phyloP scores from a whole-genome alignment of 2,888 invertebrate species.

The Tryphoninae sp. region DNA sequence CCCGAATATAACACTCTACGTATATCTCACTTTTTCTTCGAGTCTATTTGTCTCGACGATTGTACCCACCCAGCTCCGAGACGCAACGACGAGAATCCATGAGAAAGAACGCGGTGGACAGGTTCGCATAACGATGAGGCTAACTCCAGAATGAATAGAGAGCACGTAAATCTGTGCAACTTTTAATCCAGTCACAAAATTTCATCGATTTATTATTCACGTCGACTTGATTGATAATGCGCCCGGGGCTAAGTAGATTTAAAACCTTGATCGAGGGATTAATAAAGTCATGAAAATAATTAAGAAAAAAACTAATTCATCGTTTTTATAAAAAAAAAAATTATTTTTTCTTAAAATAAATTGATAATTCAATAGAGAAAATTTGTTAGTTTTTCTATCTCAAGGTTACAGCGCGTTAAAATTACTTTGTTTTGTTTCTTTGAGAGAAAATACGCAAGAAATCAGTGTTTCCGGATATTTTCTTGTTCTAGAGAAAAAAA shows the following conservation, averaged over 20 bases:
- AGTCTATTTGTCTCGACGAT: constrained; percentile 1
- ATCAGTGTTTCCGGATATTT: not conserved
- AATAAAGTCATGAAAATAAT: too few species aligned
- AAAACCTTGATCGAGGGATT: too few species aligned
- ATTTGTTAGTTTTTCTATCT: not conserved
- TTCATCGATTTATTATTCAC: not conserved
- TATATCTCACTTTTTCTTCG: constrained; percentile 23
- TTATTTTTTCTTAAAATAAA: too few species aligned
- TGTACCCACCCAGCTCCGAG: not conserved
- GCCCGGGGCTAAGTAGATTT: too few species aligned
- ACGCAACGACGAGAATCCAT: not conserved
- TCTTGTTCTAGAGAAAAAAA: not conserved
- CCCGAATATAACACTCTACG: constrained; percentile 1
- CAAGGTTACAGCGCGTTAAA: not conserved
- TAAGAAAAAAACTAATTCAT: too few species aligned
- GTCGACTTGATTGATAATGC: not conserved
- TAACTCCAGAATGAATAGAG: not conserved
- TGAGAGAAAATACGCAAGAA: not conserved
- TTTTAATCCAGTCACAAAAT: not conserved
- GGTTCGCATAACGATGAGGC: not conserved
- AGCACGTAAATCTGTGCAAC: not conserved
- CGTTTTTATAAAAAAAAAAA: too few species aligned
- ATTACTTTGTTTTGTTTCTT: not conserved
- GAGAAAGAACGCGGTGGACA: not conserved
- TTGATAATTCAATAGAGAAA: not conserved